A percentile compares a stretch with the other conserved stretches of the same genome.
These are phyloP conservation scores for Ischnus inquisitorius DNA, from an alignment of 2,888 invertebrate species.

Conservation along the genomic window DNA sequence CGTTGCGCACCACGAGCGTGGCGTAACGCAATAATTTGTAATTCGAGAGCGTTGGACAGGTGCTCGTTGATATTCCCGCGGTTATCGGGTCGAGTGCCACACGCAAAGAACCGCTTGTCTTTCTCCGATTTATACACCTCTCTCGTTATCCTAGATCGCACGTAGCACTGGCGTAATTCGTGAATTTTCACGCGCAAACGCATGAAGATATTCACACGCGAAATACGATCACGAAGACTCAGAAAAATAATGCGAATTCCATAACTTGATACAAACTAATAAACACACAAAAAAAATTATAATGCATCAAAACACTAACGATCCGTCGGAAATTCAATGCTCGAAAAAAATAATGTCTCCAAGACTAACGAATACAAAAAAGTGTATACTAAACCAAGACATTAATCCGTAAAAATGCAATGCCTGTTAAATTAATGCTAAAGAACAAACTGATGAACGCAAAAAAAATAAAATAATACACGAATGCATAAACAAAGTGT, in stretches of 20 bases:
- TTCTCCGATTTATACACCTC: not conserved
- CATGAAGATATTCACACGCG: constrained; percentile 16
- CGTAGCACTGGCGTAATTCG: constrained; percentile 26
- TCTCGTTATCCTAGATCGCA: constrained; percentile 27
- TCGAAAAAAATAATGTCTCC: not conserved
- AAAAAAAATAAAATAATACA: not conserved
- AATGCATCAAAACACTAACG: not conserved
- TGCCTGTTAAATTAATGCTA: not conserved
- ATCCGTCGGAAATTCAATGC: not conserved
- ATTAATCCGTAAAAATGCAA: constrained; percentile 3
- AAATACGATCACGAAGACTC: not conserved
- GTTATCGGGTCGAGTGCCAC: constrained; percentile 72
- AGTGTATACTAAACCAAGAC: not conserved
- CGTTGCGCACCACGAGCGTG: constrained; percentile 65
- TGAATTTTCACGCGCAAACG: constrained; percentile 1
- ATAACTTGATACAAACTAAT: not conserved
- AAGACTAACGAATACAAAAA: not conserved
- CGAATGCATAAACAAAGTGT: not conserved
- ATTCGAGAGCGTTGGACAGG: constrained; percentile 74
- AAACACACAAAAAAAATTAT: not conserved
- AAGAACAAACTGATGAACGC: not conserved
- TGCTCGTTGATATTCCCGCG: constrained; percentile 80
- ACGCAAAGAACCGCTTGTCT: constrained; percentile 57
- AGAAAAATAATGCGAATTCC: not conserved
- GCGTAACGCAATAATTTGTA: constrained; percentile 74